Percentiles rank a stretch among this genome's conserved stretches.
Evolutionary conservation across 2,888 invertebrate genomes (phyloP).

Genomic region (Dicranocentrus wangi): DNA sequence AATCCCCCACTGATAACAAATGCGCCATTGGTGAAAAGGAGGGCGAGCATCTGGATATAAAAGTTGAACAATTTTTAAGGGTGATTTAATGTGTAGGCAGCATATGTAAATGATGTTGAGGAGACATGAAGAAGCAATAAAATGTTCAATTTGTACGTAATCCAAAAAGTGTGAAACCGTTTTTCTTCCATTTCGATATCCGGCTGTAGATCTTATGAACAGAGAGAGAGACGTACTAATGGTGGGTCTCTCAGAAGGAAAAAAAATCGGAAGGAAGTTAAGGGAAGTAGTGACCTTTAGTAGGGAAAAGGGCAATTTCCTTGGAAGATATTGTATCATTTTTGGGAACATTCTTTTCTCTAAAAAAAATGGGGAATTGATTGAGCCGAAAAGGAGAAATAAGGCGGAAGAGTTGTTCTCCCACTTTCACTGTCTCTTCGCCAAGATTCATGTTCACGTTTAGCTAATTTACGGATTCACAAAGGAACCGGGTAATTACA

Average conservation of each 20-base stretch:
- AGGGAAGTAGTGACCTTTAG: constrained; percentile 2
- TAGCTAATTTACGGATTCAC: constrained; percentile 72
- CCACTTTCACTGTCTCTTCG: constrained; percentile 57
- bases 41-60: too few species aligned
- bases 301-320: not conserved
- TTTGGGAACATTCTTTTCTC: not conserved
- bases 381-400: constrained; percentile 57
- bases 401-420: constrained; percentile 53
- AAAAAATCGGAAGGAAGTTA: too few species aligned
- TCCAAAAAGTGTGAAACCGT: not conserved
- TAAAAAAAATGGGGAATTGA: constrained; percentile 51
- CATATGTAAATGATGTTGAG: not conserved
- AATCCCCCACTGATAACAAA: too few species aligned
- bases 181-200: not conserved
- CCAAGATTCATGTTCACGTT: constrained; percentile 70
- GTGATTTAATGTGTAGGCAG: not conserved
- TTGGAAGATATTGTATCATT: constrained; percentile 22
- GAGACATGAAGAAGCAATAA: constrained; percentile 22
- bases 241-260: too few species aligned
- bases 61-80: too few species aligned
- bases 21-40: too few species aligned
- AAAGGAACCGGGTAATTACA: constrained; percentile 69
- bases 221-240: too few species aligned
- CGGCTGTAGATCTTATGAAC: not conserved
- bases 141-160: constrained; percentile 33